phyloP scores from a whole-genome alignment of 2,113 vertebrate genomes.

The Pollachius pollachius region DNA sequence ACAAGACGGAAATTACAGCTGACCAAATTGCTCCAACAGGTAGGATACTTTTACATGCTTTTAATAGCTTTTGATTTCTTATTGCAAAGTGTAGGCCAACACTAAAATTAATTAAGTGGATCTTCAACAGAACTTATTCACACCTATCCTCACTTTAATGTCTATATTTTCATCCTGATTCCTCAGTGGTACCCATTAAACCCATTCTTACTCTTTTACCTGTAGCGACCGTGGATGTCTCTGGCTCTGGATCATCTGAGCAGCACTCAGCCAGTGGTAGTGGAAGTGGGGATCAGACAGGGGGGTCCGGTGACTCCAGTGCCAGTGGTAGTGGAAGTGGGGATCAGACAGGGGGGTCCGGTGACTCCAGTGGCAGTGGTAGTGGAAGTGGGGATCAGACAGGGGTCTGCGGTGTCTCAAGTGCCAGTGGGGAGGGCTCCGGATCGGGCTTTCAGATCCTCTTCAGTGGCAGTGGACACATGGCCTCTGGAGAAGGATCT shows the following conservation, averaged over 20 bases:
- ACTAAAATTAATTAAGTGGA: background rate
- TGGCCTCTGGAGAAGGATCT: constrained; percentile 50
- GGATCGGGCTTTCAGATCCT: constrained; percentile 49
- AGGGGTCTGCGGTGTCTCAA: background rate
- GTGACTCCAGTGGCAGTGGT: constrained; percentile 31
- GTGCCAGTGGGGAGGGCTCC: constrained; percentile 52
- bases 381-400: background rate
- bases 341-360: background rate
- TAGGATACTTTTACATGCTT: constrained; percentile 15
- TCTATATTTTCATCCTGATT: constrained; percentile 6
- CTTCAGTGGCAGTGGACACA: constrained; percentile 32
- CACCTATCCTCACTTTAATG: constrained; percentile 1
- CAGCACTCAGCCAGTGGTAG: constrained; percentile 43
- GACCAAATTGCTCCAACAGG: constrained; percentile 32
- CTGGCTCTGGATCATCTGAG: constrained; percentile 57
- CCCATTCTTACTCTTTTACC: constrained; percentile 22
- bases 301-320: constrained; percentile 9
- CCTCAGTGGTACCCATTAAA: constrained; percentile 67
- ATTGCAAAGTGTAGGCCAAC: background rate
- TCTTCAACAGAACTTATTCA: too few relatives aligned
- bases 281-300: background rate
- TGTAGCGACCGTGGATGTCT: constrained; percentile 48
- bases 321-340: constrained; percentile 45
- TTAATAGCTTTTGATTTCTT: background rate
- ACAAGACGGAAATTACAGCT: constrained; percentile 17